A percentile compares a stretch with the other conserved stretches of the same genome.
Conservation (phyloP, 2,888 invertebrate genomes). For the Sinentomon sp. region DNA sequence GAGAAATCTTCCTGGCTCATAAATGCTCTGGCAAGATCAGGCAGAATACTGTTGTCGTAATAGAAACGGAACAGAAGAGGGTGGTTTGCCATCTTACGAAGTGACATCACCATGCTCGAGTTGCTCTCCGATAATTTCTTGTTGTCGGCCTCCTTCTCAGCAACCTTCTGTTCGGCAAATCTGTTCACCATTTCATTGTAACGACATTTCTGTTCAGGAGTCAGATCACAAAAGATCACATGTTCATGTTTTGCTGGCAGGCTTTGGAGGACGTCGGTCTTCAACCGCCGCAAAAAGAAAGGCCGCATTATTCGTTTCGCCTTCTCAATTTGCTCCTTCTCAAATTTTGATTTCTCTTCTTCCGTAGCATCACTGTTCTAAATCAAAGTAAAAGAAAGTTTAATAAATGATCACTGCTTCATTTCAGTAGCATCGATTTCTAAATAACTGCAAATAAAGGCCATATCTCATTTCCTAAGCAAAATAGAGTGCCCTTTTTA, state of each 20-base stretch:
- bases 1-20: constrained; percentile 38
- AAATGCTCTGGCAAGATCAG: constrained; percentile 37
- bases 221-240: constrained; percentile 37
- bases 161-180: constrained; percentile 34
- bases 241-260: constrained; percentile 55
- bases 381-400: too few species aligned
- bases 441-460: too few species aligned
- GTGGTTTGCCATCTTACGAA: constrained; percentile 81
- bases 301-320: constrained; percentile 91
- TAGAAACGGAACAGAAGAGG: constrained; percentile 52
- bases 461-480: too few species aligned
- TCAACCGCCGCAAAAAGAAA: constrained; percentile 64
- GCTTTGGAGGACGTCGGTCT: constrained; percentile 56
- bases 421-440: too few species aligned
- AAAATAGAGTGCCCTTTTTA: too few species aligned
- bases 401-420: too few species aligned
- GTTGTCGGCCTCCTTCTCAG: too few species aligned
- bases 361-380: too few species aligned
- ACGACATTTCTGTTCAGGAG: constrained; percentile 36
- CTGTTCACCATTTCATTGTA: constrained; percentile 41
- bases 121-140: too few species aligned
- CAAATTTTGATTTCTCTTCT: constrained; percentile 45
- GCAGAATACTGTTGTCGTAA: constrained; percentile 32
- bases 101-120: constrained; percentile 72
- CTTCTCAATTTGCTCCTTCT: constrained; percentile 61